Base-by-base conservation (phyloP, 2,113 vertebrate genomes). In the Cottus gobio region DNA sequence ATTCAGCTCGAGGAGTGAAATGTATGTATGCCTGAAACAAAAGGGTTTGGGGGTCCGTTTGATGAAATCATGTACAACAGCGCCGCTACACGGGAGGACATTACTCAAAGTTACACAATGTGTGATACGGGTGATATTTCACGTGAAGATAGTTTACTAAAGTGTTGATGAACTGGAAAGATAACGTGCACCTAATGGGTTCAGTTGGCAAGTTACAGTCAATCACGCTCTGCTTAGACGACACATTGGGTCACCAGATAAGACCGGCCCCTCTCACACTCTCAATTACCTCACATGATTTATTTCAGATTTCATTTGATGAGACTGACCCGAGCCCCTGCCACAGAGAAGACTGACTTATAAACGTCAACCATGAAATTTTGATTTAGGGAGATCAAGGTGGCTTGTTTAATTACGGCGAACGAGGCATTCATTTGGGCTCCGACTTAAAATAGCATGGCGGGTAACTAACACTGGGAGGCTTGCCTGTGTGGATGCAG, bases 401-500 rank as follows among this genome's bases (percentile, higher is more conserved):
- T 90, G 88, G 87, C 80, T 85, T 73, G 87, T 91, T 89, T 92
- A 89, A 91, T 93, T 87, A 90, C 2, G 26, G 66, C 0, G 16
- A 83, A 87, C 42, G 70, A 85, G 75, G 68, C 75, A 71, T 75
- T 85, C 77, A 81, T 84, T 87, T 79, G 64, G 62, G 48, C 83
- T 64, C 20, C 1, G 10, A 82, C 83, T 76, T 84, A 36, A 89
- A 93, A 83, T 58, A 75, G 65, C 44, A 5, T n/a, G 4, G 80
- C 54, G 54, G 78, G 65, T 73, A 71, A 61, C 74, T 61, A 78
- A 70, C 71, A 50, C 71, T 18, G 24, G 4, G 1, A 68, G 54
- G 26, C 72, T 81, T 37, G 24, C 44, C 39, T 68, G 54, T 28
- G 63, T 74, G 67, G 64, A 80, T 65, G 82, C 79, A 46, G 64